Evolutionary conservation across 2,888 invertebrate species (phyloP).

Genomic region (Phalera bucephala): DNA sequence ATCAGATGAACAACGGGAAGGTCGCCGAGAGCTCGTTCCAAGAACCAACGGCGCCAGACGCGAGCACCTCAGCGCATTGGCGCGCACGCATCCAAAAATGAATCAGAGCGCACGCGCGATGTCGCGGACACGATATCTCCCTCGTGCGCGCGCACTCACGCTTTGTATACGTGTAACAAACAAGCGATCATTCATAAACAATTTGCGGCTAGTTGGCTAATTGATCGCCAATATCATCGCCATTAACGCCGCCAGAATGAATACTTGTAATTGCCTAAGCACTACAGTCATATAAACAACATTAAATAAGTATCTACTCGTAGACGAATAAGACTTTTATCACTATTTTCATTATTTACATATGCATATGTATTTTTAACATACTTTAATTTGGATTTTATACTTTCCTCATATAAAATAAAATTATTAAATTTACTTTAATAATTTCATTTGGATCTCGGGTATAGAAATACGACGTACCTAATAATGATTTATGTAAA

Average conservation of each 20-base stretch:
- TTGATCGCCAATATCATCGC: conserved; percentile 37
- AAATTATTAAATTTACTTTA: no score
- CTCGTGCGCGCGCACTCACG: conserved; percentile 34
- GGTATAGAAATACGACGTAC: no score
- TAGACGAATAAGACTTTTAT: no score
- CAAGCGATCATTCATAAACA: conserved; percentile 67
- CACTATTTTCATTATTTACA: no score
- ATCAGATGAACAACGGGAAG: conserved; percentile 64
- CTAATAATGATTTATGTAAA: no score
- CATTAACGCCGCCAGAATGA: conserved; percentile 23
- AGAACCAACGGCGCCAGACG: conserved; percentile 67
- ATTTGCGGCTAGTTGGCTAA: conserved; percentile 36
- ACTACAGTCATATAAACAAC: background rate
- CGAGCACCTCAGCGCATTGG: conserved; percentile 36
- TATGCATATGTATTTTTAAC: no score
- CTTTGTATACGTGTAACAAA: conserved; percentile 43
- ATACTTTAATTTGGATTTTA: no score
- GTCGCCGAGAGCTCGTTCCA: conserved; percentile 64
- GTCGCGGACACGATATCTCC: conserved; percentile 15
- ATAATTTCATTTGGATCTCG: no score
- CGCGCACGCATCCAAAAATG: conserved; percentile 42
- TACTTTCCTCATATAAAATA: no score
- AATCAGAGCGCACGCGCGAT: conserved; percentile 25
- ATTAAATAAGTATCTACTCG: no score
- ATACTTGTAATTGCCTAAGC: conserved; percentile 4